These are phyloP conservation scores for Drosophila ohnishii DNA, from an alignment of 1,140 invertebrate genomes.

Conservation along the genomic window DNA sequence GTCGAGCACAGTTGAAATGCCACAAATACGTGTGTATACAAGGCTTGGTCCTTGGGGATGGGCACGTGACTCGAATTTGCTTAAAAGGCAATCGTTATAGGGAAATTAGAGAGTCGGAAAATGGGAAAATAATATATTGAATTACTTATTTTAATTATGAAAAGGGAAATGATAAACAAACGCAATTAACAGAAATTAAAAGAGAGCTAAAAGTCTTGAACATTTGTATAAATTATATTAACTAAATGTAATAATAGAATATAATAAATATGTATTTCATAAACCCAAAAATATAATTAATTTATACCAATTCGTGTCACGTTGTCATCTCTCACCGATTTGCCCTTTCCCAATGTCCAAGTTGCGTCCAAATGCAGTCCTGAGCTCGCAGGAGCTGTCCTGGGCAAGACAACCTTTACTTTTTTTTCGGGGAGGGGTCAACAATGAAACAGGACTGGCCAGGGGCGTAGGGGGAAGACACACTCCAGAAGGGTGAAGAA, in stretches of 20 bases:
- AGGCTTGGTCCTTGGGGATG: conserved; percentile 20
- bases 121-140: not conserved
- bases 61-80: conserved; percentile 3
- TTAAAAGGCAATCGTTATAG: not conserved
- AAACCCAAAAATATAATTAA: too few relatives aligned
- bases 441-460: conserved; percentile 6
- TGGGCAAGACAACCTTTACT: conserved; percentile 33
- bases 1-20: conserved; percentile 25
- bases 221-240: not conserved
- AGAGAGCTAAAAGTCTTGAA: not conserved
- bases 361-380: conserved; percentile 16
- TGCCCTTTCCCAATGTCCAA: conserved; percentile 13
- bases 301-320: conserved; percentile 3
- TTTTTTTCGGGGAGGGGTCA: conserved; percentile 16
- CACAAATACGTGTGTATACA: conserved; percentile 13
- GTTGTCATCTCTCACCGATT: conserved; percentile 8
- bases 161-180: not conserved
- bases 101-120: too few relatives aligned
- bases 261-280: not conserved
- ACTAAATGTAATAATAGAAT: too few relatives aligned
- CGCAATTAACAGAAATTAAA: not conserved
- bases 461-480: conserved; percentile 15
- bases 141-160: not conserved
- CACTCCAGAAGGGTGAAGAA: not conserved
- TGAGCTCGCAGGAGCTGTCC: conserved; percentile 29